phyloP scores from a whole-genome alignment of 2,113 vertebrate species.

The Cichladusa arquata region DNA sequence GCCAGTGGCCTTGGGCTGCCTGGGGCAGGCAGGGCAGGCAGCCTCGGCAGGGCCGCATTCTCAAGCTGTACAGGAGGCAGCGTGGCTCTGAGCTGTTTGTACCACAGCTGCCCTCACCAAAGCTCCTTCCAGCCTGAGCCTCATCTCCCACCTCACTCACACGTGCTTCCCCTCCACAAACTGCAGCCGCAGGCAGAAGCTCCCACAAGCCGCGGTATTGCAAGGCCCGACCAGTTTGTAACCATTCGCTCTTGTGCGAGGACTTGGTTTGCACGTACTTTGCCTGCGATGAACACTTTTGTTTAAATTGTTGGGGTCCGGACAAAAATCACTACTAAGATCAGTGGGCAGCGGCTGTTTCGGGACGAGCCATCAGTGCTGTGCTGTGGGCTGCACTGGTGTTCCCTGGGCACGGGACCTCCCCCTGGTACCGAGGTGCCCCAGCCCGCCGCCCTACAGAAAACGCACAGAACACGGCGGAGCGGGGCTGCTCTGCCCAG shows the following conservation, averaged over 20 bases:
- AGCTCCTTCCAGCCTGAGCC: not conserved
- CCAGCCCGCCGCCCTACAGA: not conserved
- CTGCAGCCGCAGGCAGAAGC: not conserved
- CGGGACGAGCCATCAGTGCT: not conserved
- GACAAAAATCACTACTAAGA: not conserved
- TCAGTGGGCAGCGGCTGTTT: rapidly evolving
- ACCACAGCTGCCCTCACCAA: not conserved
- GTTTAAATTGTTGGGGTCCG: not conserved
- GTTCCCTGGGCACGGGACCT: no score
- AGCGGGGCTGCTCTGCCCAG: rapidly evolving
- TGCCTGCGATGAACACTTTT: not conserved
- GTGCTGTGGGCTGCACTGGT: not conserved
- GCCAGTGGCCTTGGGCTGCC: not conserved
- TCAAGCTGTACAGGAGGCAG: no score
- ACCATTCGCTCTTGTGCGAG: not conserved
- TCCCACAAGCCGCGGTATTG: rapidly evolving
- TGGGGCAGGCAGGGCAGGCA: not conserved
- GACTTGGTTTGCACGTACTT: not conserved
- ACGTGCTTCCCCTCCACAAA: rapidly evolving
- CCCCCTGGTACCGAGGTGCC: rapidly evolving
- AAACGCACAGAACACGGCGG: no score
- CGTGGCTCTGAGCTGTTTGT: not conserved
- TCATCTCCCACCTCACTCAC: not conserved
- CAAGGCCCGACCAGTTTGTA: rapidly evolving
- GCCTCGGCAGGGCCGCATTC: not conserved